Evolutionary conservation across 2,888 invertebrate species (phyloP), one percentile per base, ranked within the genome.

Genomic region (Fragum sueziense): DNA sequence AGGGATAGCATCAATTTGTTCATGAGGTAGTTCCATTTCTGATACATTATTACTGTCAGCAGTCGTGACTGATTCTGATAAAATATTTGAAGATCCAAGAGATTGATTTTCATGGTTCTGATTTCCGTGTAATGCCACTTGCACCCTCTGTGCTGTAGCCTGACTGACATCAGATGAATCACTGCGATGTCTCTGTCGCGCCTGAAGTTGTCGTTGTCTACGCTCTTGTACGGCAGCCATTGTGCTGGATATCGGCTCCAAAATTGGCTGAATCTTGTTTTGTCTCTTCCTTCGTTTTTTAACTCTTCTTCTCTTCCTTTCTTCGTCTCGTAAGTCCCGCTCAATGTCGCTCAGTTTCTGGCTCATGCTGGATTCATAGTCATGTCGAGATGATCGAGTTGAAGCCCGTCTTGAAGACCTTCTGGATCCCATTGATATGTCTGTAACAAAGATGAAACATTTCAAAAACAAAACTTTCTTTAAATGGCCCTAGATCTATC

Each of bases 291-390:
- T 88, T 54, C 85, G 83, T 62, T 86, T 86, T 67, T 86, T 86
- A 25, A 77, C 80, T 70, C 88, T 82, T 27, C 82, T 74, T 69
- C 79, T 82, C 34, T 81, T 75, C 29, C 84, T 51, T 27, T 85
- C 82, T 54, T 80, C 52, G 59, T 75, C 52, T 33, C 80, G 54
- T 25, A 77, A 75, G 75, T 86, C 81, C 62, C 77, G 67, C 29
- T 84, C 84, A 51, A 84, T 77, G 54, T 84, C 84, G 54, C 79
- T 84, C 3, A 81, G 69, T 72, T 79, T 84, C 34, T 79, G 84
- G 57, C 88, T 89, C 74, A 88, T 85, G 70, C 97, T 97, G 70
- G 97, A 97, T 90, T 97, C 97, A 25, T 97, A 95, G 0, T 97
- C 97, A 93, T 97, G 97, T 54, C 97, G 95, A 11, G 97, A 74